phyloP scores from a whole-genome alignment of 2,888 invertebrate genomes.

The Limulus polyphemus region DNA sequence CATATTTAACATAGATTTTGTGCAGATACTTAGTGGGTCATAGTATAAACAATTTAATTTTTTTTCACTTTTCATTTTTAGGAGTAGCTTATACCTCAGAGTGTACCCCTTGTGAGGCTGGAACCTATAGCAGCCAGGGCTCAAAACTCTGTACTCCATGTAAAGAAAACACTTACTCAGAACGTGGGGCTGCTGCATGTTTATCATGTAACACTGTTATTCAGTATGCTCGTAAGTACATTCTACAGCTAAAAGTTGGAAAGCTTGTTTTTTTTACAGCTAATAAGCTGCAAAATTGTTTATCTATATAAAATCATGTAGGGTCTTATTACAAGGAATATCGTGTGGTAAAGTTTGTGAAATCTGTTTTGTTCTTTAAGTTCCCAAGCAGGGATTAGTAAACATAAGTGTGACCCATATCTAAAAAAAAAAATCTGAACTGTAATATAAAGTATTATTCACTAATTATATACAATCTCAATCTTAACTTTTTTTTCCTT shows the following conservation, averaged over 20 bases:
- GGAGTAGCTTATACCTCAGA: slow-evolving; percentile 46
- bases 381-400: background rate
- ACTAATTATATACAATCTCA: too few species aligned
- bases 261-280: too few species aligned
- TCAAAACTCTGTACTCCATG: slow-evolving; percentile 40
- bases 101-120: slow-evolving; percentile 40
- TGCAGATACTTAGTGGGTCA: background rate
- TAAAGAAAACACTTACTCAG: slow-evolving; percentile 39
- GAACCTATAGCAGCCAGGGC: slow-evolving; percentile 39
- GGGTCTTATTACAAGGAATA: too few species aligned
- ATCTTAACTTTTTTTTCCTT: too few species aligned
- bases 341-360: background rate
- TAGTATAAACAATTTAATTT: slow-evolving; percentile 1
- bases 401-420: too few species aligned
- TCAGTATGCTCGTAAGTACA: slow-evolving; percentile 35
- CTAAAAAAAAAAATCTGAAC: too few species aligned
- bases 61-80: slow-evolving; percentile 25
- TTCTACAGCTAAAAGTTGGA: background rate
- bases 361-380: background rate
- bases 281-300: too few species aligned
- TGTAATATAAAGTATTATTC: too few species aligned
- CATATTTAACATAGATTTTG: background rate
- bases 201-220: slow-evolving; percentile 36
- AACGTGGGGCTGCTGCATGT: slow-evolving; percentile 39
- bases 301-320: too few species aligned